Evolutionary conservation across 2,797 vertebrate species (phyloP).

Genomic region (Scyliorhinus canicula): DNA sequence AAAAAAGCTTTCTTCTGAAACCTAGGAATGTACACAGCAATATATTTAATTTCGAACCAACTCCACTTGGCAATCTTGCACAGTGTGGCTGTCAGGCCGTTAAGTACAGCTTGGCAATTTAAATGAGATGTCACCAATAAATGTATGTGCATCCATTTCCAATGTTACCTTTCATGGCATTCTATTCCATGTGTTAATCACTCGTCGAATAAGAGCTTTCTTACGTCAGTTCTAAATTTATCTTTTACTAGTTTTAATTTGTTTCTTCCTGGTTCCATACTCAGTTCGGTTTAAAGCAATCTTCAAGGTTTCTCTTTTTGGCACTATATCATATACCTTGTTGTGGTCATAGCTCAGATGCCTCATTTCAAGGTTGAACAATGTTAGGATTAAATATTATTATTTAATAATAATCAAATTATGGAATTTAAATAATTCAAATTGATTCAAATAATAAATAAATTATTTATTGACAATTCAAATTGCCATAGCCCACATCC

Average conservation of each 20-base stretch:
- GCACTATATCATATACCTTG: too few species aligned
- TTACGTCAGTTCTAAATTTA: neutral
- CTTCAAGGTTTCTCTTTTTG: too few species aligned
- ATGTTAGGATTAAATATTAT: too few species aligned
- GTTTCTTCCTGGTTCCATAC: neutral
- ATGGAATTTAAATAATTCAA: too few species aligned
- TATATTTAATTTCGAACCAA: neutral
- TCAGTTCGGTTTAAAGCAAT: neutral
- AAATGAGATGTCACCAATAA: neutral
- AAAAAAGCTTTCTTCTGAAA: neutral
- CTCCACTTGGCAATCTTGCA: neutral
- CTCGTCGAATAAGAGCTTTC: neutral
- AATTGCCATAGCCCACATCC: too few species aligned
- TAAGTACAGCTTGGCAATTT: neutral
- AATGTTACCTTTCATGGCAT: neutral
- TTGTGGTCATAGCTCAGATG: too few species aligned
- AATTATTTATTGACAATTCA: too few species aligned
- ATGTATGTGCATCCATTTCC: neutral
- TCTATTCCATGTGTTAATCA: neutral
- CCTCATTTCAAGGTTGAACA: too few species aligned
- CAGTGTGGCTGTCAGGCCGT: neutral
- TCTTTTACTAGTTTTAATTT: neutral
- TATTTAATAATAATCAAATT: too few species aligned
- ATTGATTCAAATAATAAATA: too few species aligned
- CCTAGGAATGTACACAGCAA: neutral